These are phyloP conservation scores for Prinia subflava DNA, from an alignment of 2,113 vertebrate species.

Conservation along the genomic window DNA sequence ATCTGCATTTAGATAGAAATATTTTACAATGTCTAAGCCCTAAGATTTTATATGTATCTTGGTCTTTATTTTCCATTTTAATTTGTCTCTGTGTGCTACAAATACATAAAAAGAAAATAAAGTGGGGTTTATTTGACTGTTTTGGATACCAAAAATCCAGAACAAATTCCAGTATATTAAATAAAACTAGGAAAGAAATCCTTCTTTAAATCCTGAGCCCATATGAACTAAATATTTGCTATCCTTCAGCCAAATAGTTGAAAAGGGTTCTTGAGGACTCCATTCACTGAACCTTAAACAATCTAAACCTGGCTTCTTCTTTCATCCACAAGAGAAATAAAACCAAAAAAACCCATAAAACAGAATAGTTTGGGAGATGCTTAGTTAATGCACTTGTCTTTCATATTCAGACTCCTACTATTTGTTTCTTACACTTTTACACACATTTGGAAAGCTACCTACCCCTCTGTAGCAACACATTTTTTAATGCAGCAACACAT, in stretches of 20 bases:
- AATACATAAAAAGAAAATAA: background rate
- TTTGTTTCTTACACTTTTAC: conserved; percentile 1
- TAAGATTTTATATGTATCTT: conserved; percentile 46
- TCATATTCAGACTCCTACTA: background rate
- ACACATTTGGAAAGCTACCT: background rate
- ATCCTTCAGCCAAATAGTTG: background rate
- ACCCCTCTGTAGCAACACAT: background rate
- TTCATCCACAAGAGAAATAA: background rate
- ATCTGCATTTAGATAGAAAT: conserved; percentile 73
- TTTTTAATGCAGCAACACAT: background rate
- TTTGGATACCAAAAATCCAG: background rate
- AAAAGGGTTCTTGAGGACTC: background rate
- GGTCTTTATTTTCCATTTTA: background rate
- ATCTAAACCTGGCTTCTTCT: background rate
- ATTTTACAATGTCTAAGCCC: conserved; percentile 44
- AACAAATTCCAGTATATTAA: background rate
- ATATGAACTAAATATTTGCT: background rate
- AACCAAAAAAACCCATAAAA: accelerated
- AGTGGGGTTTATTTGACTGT: background rate
- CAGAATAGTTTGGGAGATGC: background rate
- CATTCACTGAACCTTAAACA: background rate
- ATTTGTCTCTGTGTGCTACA: background rate
- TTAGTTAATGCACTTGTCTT: background rate
- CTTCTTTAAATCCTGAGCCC: background rate
- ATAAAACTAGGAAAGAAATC: background rate